Base-by-base conservation (phyloP, 35 echinoderm and acorn worm species). In the Diadema setosum region DNA sequence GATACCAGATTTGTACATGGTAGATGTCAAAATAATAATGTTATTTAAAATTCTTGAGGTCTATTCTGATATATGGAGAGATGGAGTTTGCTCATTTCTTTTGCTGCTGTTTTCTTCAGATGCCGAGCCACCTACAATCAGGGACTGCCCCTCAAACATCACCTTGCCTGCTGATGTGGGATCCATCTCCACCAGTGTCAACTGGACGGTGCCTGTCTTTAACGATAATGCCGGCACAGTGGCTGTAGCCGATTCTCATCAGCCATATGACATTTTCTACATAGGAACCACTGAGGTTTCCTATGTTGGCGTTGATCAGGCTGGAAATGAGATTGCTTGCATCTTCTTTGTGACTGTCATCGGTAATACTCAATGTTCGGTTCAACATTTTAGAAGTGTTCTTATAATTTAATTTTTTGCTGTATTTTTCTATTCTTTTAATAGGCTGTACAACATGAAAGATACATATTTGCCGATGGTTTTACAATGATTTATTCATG, bases 171-270 rank as follows among this genome's bases (percentile, higher is more conserved):
- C 86, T 21, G 91, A 84, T 21, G 76, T 26, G 4, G 78, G 86
- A 1, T 29, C 75, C 24, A n/a, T 61, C 34, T 88, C 70, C 29
- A 81, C 52, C 0, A 88, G 26, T n/a, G 40, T 73, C 48, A 88
- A 36, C 9, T 93, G 91, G 91, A 88, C 80, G 2, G 27, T 45
- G 3, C 91, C 91, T 15, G 63, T 48, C 2, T 67, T 88, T 18
- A 70, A 43, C 16, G 91, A 93, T 50, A 93, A 93, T 42, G 73
- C 43, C 29, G 85, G 69, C 11, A 16, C 50, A 34, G 63, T 87
- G 11, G 41, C 45, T 44, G 64, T 87, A 17, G 31, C 35, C 21
- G 61, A 45, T 45, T 73, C 61, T 42, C 65, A 87, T 15, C 63
- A 87, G 17, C 64, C 64, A 14, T 37, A 14, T 25, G 46, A 70